These are phyloP conservation scores for Papilio protenor DNA, from an alignment of 2,888 invertebrate species.

Conservation along the genomic window DNA sequence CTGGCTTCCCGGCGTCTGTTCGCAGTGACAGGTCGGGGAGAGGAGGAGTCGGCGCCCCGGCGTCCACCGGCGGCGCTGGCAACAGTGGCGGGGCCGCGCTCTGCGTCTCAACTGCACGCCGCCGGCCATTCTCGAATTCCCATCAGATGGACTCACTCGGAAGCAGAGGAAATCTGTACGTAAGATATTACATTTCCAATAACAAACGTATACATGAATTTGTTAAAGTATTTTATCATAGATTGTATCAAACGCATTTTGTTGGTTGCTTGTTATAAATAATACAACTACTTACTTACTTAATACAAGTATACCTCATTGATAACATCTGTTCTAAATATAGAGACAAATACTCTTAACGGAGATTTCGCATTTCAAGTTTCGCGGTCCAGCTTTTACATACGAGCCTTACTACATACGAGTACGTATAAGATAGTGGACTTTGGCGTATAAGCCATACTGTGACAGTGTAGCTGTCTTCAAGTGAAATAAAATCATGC, in stretches of 20 bases:
- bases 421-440: too few relatives aligned
- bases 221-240: background rate
- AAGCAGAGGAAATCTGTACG: slow-evolving; percentile 84
- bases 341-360: too few relatives aligned
- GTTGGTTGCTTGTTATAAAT: too few relatives aligned
- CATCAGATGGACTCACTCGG: slow-evolving; percentile 88
- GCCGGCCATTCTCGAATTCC: slow-evolving; percentile 92
- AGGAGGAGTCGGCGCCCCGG: slow-evolving; percentile 53
- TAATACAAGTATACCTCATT: too few relatives aligned
- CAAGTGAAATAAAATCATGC: background rate
- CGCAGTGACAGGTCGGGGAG: background rate
- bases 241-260: background rate
- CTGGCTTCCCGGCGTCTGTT: background rate
- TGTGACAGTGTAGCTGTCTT: background rate
- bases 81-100: slow-evolving; percentile 47
- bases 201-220: background rate
- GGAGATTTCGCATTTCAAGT: too few relatives aligned
- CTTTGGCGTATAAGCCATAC: too few relatives aligned
- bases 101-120: slow-evolving; percentile 88
- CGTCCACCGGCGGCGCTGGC: slow-evolving; percentile 60
- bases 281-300: too few relatives aligned
- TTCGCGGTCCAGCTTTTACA: too few relatives aligned
- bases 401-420: too few relatives aligned
- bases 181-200: background rate
- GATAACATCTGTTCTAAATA: too few relatives aligned